phyloP scores from a whole-genome alignment of 2,113 vertebrate genomes.

The Litocranius walleri region DNA sequence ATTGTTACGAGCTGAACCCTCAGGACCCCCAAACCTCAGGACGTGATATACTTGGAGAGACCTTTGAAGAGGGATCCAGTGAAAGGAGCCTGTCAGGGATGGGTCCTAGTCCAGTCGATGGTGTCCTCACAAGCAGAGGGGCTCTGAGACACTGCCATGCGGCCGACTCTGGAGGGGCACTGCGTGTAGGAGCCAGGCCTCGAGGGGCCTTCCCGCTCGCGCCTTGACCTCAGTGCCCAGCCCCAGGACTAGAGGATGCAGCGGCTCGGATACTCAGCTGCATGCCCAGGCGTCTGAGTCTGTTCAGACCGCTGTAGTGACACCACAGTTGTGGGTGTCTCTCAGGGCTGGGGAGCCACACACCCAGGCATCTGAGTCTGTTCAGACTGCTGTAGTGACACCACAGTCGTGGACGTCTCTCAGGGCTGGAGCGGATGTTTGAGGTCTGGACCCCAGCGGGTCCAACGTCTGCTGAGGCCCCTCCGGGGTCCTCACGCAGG shows the following conservation, averaged over 20 bases:
- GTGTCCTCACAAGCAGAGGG: neutral
- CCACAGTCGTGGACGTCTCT: neutral
- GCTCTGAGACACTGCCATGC: neutral
- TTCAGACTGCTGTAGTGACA: neutral
- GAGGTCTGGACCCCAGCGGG: neutral
- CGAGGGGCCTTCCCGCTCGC: accelerated
- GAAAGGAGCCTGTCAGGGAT: neutral
- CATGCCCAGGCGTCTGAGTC: neutral
- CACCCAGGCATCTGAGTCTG: neutral
- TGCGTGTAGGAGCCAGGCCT: neutral
- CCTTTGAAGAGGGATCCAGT: neutral
- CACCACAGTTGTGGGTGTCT: accelerated
- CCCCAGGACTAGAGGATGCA: accelerated
- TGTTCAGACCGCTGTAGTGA: neutral
- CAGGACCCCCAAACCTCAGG: neutral
- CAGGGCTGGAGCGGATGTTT: accelerated
- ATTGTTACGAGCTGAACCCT: accelerated
- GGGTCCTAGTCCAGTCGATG: neutral
- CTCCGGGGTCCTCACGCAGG: accelerated
- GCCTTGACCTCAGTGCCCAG: neutral
- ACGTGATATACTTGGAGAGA: accelerated
- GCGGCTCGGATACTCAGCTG: accelerated
- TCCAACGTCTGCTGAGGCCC: neutral
- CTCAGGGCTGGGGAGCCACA: neutral
- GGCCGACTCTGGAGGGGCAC: accelerated